phyloP scores from a whole-genome alignment of 2,888 invertebrate genomes.

The Timema podura region DNA sequence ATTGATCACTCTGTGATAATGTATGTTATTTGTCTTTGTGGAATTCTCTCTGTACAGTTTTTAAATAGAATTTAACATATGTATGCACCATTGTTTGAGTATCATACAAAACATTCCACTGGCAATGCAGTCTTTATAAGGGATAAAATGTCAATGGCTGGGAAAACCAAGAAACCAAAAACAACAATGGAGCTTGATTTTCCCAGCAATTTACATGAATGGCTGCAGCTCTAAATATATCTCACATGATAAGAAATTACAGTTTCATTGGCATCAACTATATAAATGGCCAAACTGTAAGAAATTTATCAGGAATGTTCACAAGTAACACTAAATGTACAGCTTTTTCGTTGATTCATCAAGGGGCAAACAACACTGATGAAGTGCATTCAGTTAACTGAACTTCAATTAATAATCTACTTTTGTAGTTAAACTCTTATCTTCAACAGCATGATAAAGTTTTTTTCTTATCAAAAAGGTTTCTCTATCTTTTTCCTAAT shows the following conservation, averaged over 20 bases:
- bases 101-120: slow-evolving; percentile 35
- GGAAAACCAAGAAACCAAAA: slow-evolving; percentile 30
- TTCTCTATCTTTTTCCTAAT: slow-evolving; percentile 37
- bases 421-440: slow-evolving; percentile 35
- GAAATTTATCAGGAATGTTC: slow-evolving; percentile 35
- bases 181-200: slow-evolving; percentile 26
- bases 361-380: slow-evolving; percentile 35
- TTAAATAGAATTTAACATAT: slow-evolving; percentile 34
- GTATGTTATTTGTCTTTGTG: slow-evolving; percentile 31
- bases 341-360: slow-evolving; percentile 35
- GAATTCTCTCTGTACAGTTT: slow-evolving; percentile 33
- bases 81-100: slow-evolving; percentile 36
- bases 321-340: slow-evolving; percentile 35
- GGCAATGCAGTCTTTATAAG: slow-evolving; percentile 31
- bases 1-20: slow-evolving; percentile 31
- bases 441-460: slow-evolving; percentile 37
- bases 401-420: slow-evolving; percentile 36
- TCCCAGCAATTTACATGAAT: slow-evolving; percentile 31
- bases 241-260: slow-evolving; percentile 33
- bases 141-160: slow-evolving; percentile 32
- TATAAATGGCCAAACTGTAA: slow-evolving; percentile 34
- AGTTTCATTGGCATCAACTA: slow-evolving; percentile 31
- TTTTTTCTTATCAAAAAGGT: slow-evolving; percentile 35
- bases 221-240: slow-evolving; percentile 34
- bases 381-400: slow-evolving; percentile 34